Percentiles rank a stretch among this genome's conserved stretches.
Conservation (phyloP, 2,888 invertebrate genomes). For the Dryomyza anilis region DNA sequence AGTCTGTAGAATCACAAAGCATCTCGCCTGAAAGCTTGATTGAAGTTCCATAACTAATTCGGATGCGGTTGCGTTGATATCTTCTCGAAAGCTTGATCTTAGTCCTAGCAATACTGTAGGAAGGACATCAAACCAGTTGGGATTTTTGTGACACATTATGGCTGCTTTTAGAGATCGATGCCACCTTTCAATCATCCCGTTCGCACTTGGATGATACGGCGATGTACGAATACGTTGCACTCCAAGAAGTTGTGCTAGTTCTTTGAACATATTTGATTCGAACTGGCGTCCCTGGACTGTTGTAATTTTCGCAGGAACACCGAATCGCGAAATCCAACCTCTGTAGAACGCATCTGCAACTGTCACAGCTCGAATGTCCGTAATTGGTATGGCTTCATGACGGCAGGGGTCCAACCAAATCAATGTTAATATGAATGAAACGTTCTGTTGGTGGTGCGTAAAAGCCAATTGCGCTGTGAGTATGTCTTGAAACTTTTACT, state of each 20-base stretch:
- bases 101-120: conserved; percentile 6
- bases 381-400: conserved; percentile 23
- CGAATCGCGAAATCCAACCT: conserved; percentile 26
- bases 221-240: conserved; percentile 21
- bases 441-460: conserved; percentile 24
- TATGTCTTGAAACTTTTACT: conserved; percentile 41
- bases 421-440: conserved; percentile 25
- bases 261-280: conserved; percentile 10
- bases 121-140: conserved; percentile 24
- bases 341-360: conserved; percentile 23
- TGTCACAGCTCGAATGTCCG: conserved; percentile 24
- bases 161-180: conserved; percentile 31
- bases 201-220: conserved; percentile 29
- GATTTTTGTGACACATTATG: conserved; percentile 20
- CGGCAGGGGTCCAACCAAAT: conserved; percentile 21
- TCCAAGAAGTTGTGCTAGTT: neutral
- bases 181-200: conserved; percentile 33
- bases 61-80: neutral
- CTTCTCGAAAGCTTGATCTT: neutral
- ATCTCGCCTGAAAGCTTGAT: neutral
- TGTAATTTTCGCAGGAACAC: conserved; percentile 18
- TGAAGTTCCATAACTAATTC: neutral
- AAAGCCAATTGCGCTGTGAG: conserved; percentile 53
- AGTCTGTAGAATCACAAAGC: no score
- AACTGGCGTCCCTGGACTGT: conserved; percentile 25